These are phyloP conservation scores for Nasalis larvatus DNA, from an alignment of 2,113 vertebrate genomes.

Conservation along the genomic window DNA sequence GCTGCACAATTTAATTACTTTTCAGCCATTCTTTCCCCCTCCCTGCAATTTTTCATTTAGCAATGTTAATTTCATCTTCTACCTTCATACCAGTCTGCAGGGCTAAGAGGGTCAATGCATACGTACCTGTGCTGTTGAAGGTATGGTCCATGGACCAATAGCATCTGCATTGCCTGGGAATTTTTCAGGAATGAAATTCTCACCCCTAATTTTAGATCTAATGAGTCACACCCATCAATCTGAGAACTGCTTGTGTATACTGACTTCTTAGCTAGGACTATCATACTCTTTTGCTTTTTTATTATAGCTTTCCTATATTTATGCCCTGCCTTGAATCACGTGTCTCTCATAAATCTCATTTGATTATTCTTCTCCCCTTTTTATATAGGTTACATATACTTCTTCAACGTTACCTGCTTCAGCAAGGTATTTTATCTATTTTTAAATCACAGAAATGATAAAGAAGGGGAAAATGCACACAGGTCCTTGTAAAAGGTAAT, in stretches of 20 bases:
- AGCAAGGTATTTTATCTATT: not conserved
- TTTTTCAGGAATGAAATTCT: not conserved
- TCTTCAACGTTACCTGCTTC: not conserved
- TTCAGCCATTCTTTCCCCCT: not conserved
- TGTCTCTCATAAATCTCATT: not conserved
- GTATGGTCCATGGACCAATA: not conserved
- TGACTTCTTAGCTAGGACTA: not conserved
- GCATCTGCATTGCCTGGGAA: not conserved
- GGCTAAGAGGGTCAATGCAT: fast-evolving
- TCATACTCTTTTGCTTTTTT: not conserved
- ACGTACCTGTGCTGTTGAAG: not conserved
- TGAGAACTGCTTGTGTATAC: not conserved
- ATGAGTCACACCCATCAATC: not conserved
- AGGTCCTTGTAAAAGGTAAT: not conserved
- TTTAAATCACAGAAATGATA: not conserved
- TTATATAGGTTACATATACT: not conserved
- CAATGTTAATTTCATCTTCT: not conserved
- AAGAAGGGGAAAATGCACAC: not conserved
- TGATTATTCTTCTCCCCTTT: not conserved
- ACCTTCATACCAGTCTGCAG: not conserved
- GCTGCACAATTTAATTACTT: not conserved
- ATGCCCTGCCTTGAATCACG: not conserved
- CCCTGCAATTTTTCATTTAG: not conserved
- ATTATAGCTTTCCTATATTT: not conserved
- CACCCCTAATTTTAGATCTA: fast-evolving